Conservation (phyloP, 2,888 invertebrate genomes). For the Cartodere bifasciata region DNA sequence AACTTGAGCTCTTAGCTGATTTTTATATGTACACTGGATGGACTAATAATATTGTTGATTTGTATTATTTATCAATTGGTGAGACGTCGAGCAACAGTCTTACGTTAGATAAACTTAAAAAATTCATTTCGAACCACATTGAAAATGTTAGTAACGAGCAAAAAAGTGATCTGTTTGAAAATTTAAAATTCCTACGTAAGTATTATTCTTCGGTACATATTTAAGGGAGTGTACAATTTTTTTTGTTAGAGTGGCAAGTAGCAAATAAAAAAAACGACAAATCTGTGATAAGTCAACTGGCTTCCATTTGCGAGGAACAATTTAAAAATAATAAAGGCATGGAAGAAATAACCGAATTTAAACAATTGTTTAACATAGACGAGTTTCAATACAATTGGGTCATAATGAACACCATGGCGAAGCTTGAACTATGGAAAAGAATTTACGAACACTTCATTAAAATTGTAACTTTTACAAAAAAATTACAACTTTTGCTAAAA, state of each 20-base stretch:
- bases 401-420: constrained; percentile 25
- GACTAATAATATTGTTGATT: constrained; percentile 1
- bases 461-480: constrained; percentile 15
- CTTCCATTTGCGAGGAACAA: constrained; percentile 22
- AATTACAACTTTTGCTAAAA: constrained; percentile 2
- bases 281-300: constrained; percentile 26
- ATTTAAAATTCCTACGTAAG: constrained; percentile 24
- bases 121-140: constrained; percentile 23
- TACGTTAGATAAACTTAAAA: constrained; percentile 15
- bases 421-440: constrained; percentile 25
- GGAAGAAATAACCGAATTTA: constrained; percentile 23
- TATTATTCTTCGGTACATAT: constrained; percentile 2
- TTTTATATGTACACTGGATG: constrained; percentile 51
- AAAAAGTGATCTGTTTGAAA: constrained; percentile 20
- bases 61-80: too few species aligned
- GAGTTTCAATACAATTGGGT: constrained; percentile 31
- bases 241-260: constrained; percentile 25
- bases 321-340: constrained; percentile 19
- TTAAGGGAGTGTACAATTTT: constrained; percentile 3
- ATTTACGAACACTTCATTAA: constrained; percentile 23
- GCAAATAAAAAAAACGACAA: constrained; percentile 20
- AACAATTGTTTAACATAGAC: constrained; percentile 26
- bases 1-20: constrained; percentile 55
- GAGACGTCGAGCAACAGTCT: too few species aligned
- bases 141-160: constrained; percentile 22